Evolutionary conservation across 1,140 invertebrate species (phyloP).

Genomic region (Meteorus sp.): DNA sequence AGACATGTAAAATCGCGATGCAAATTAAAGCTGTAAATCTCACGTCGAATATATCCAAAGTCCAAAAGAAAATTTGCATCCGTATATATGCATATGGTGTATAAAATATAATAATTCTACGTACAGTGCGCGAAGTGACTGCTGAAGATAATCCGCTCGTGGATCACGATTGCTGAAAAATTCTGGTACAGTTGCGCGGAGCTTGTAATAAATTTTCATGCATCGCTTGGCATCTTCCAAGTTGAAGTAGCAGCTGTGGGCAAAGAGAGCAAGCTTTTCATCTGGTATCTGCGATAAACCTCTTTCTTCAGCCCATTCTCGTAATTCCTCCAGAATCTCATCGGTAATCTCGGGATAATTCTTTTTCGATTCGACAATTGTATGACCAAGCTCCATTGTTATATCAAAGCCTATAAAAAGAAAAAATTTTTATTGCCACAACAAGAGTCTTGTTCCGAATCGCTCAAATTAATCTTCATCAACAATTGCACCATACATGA

Average conservation of each 20-base stretch:
- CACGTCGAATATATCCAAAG: background rate
- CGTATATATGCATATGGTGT: background rate
- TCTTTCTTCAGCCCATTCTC: slow-evolving; percentile 36
- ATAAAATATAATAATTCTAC: slow-evolving; percentile 27
- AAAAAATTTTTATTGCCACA: background rate
- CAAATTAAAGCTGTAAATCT: slow-evolving; percentile 10
- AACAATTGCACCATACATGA: too few species aligned
- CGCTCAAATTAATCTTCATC: background rate
- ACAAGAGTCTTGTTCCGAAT: too few species aligned
- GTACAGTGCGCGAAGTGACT: slow-evolving; percentile 55
- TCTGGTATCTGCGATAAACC: slow-evolving; percentile 35
- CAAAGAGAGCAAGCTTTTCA: slow-evolving; percentile 61
- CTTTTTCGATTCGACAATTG: slow-evolving; percentile 33
- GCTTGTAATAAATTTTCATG: slow-evolving; percentile 63
- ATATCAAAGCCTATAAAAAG: background rate
- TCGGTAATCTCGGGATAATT: slow-evolving; percentile 43
- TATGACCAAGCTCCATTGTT: slow-evolving; percentile 45
- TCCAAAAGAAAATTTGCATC: background rate
- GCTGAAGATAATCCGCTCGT: slow-evolving; percentile 38
- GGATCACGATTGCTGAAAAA: slow-evolving; percentile 64
- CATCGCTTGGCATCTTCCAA: slow-evolving; percentile 62
- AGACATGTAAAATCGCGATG: background rate
- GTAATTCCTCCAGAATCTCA: slow-evolving; percentile 36
- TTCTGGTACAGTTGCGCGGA: slow-evolving; percentile 61
- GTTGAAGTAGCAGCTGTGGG: slow-evolving; percentile 64